A percentile compares a stretch with the other conserved stretches of the same genome.
These are phyloP conservation scores for Drosophila pseudotakahashii DNA, from an alignment of 2,888 invertebrate genomes.

Conservation along the genomic window DNA sequence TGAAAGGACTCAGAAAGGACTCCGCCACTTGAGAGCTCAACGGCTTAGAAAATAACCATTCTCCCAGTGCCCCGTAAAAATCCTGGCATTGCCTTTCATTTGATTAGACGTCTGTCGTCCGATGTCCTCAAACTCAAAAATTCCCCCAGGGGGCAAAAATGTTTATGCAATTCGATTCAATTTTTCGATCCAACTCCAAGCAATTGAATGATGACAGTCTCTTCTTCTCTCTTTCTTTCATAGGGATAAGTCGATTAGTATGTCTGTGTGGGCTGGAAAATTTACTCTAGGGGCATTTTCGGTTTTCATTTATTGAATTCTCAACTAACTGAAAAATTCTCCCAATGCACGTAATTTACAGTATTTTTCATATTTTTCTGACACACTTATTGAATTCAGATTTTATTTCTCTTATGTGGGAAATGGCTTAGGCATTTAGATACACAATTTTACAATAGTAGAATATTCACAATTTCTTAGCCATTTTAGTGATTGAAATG, in stretches of 20 bases:
- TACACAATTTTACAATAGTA: constrained; percentile 1
- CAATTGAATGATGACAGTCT: constrained; percentile 46
- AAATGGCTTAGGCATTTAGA: constrained; percentile 6
- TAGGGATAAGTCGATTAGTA: constrained; percentile 34
- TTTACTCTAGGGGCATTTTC: constrained; percentile 45
- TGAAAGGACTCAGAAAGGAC: too few species aligned
- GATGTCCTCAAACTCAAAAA: constrained; percentile 37
- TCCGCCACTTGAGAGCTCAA: constrained; percentile 69
- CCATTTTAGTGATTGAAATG: constrained; percentile 15
- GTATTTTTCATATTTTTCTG: constrained; percentile 25
- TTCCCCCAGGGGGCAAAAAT: constrained; percentile 54
- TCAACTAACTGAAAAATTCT: constrained; percentile 8
- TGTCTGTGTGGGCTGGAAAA: constrained; percentile 19
- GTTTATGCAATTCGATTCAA: constrained; percentile 72
- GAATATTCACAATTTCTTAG: constrained; percentile 1
- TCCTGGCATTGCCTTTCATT: constrained; percentile 47
- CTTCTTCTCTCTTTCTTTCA: constrained; percentile 4
- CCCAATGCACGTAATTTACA: constrained; percentile 9
- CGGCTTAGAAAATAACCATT: constrained; percentile 68
- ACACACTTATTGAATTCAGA: constrained; percentile 11
- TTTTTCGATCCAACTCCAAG: constrained; percentile 56
- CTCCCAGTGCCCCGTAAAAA: constrained; percentile 3
- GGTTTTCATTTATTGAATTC: constrained; percentile 68
- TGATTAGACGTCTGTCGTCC: constrained; percentile 59
- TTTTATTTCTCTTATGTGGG: constrained; percentile 16